A percentile compares a stretch with the other conserved stretches of the same genome.
phyloP scores from a whole-genome alignment of 2,113 vertebrate genomes.

The Caranx melampygus region DNA sequence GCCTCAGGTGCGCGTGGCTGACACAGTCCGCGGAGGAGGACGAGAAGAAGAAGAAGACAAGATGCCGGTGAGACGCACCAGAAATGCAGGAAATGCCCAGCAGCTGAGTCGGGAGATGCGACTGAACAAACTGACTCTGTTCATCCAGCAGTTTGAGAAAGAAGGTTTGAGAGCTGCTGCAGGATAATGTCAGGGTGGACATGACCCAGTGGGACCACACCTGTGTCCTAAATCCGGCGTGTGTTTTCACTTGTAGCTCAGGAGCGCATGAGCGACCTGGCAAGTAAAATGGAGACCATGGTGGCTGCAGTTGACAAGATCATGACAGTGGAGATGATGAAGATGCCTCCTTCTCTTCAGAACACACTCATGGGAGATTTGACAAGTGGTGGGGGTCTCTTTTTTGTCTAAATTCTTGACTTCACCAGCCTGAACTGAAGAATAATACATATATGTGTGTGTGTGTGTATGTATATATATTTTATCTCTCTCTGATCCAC shows the following conservation, averaged over 20 bases:
- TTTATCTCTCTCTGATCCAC: background rate
- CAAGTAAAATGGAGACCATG: constrained; percentile 70
- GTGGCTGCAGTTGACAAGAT: constrained; percentile 73
- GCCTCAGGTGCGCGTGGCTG: background rate
- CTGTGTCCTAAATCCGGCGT: too few species aligned
- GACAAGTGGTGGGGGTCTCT: constrained; percentile 54
- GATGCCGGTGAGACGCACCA: constrained; percentile 43
- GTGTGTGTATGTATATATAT: too few species aligned
- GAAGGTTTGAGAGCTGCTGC: constrained; percentile 76
- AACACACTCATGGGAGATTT: constrained; percentile 69
- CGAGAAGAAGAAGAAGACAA: background rate
- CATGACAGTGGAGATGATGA: constrained; percentile 82
- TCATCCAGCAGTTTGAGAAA: constrained; percentile 87
- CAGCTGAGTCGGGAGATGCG: constrained; percentile 63
- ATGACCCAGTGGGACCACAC: too few species aligned
- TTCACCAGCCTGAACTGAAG: too few species aligned
- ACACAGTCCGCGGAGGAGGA: rapidly evolving
- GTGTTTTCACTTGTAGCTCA: constrained; percentile 64
- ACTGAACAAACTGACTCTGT: constrained; percentile 73
- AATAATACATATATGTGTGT: too few species aligned
- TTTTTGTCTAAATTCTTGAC: background rate
- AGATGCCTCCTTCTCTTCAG: constrained; percentile 77
- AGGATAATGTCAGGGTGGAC: too few species aligned
- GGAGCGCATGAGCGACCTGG: constrained; percentile 74
- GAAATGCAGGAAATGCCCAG: background rate